A percentile compares a stretch with the other conserved stretches of the same genome.
Evolutionary conservation across 2,797 vertebrate species (phyloP).

Genomic region (Pipistrellus pipistrellus): DNA sequence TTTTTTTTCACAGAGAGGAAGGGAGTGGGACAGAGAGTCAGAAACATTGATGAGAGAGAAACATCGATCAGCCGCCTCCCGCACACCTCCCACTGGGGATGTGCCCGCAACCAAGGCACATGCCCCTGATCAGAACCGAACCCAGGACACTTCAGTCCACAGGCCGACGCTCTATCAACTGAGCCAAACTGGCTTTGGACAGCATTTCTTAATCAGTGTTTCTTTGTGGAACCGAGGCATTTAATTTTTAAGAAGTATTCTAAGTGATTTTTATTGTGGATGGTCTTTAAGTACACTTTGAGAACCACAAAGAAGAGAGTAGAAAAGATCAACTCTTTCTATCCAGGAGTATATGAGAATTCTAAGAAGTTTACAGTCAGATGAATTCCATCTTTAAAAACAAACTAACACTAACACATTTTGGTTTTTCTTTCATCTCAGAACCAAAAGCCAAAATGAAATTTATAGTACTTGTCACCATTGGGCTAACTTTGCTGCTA

Average conservation of each 20-base stretch:
- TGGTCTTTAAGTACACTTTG: not conserved
- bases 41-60: too few relatives aligned
- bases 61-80: too few relatives aligned
- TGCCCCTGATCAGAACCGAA: too few relatives aligned
- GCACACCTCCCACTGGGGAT: too few relatives aligned
- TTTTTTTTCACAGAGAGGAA: too few relatives aligned
- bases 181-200: too few relatives aligned
- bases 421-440: conserved; percentile 38
- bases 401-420: conserved; percentile 13
- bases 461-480: conserved; percentile 45
- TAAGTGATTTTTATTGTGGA: conserved; percentile 29
- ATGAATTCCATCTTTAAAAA: not conserved
- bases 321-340: conserved; percentile 21
- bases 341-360: not conserved
- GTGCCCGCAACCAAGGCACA: too few relatives aligned
- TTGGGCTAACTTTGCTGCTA: conserved; percentile 85
- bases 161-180: too few relatives aligned
- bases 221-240: not conserved
- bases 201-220: not conserved
- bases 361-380: not conserved
- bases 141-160: too few relatives aligned
- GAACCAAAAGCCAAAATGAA: conserved; percentile 74
- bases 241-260: conserved; percentile 57
- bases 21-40: too few relatives aligned
- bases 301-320: conserved; percentile 27